Base-by-base conservation (phyloP, 2,797 vertebrate species). In the Crenuchus spilurus region DNA sequence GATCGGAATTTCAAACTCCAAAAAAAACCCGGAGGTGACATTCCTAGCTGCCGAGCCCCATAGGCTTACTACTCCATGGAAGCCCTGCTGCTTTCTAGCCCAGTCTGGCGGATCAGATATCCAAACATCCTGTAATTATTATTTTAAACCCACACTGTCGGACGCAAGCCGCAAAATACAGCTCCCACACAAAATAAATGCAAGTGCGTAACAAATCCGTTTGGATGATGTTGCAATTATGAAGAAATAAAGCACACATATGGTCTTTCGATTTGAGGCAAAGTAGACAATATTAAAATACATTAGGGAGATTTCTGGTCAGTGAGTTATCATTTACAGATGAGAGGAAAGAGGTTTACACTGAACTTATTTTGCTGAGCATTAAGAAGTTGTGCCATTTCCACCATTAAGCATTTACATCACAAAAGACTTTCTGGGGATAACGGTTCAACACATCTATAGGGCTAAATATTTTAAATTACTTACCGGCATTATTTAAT, bases 1-100 rank as follows among this genome's bases (percentile, higher is more conserved):
- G 82, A 69, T 42, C 1, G 83, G 86, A 86, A 90, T 91, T 79
- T 83, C 72, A 84, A 82, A 80, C 39, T 10, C 57, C 65, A 75
- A 84, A 87, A 82, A 86, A 86, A 82, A 71, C 74, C 63, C 73
- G 79, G 85, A 79, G 79, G 76, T 65, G 9, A 69, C n/a, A 58
- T 39, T 58, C 31, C 48, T 30, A 20, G 33, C 55, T 41, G 61
- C 77, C 80, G 80, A 80, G 82, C 70, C 1, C 14, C 35, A 72
- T 13, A 64, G 51, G 52, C 66, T 74, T 67, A 55, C 71, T 75
- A 65, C 30, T 33, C 18, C 42, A 66, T 1, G 28, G 68, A 75
- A 61, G 48, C 6, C 22, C 35, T 18, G 41, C 13, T 51, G 55
- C 62, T 71, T 82, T 24, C 60, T 24, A 42, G 73, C 11, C 78